Conservation (phyloP, 1,140 invertebrate species). For the Yoshiicerus persimilis region DNA sequence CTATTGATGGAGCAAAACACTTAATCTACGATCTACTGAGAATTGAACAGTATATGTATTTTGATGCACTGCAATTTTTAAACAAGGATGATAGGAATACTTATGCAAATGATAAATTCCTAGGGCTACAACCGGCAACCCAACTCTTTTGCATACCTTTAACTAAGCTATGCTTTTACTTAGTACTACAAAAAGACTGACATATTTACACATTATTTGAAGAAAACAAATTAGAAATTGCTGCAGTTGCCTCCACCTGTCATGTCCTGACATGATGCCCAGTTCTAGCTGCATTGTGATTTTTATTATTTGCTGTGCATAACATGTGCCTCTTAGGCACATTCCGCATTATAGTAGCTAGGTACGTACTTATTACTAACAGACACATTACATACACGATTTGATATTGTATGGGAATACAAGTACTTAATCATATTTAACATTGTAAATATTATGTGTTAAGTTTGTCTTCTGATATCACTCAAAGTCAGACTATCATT, state of each 20-base stretch:
- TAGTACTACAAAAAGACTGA: background rate
- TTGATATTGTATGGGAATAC: background rate
- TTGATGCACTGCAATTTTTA: too few relatives aligned
- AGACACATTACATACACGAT: background rate
- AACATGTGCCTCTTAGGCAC: background rate
- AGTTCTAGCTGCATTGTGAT: background rate
- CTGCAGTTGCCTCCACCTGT: background rate
- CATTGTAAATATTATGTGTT: background rate
- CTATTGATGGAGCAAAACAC: too few relatives aligned
- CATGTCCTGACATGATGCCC: background rate
- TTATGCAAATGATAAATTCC: too few relatives aligned
- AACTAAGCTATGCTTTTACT: background rate
- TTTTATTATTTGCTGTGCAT: background rate
- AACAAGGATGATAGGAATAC: too few relatives aligned
- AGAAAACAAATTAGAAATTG: conserved; percentile 9
- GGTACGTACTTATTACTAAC: background rate
- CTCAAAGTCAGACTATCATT: background rate
- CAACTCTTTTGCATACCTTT: too few relatives aligned
- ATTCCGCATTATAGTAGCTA: background rate
- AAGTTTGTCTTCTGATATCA: background rate
- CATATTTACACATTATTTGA: background rate
- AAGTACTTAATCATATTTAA: too few relatives aligned
- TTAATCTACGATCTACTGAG: too few relatives aligned
- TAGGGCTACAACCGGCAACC: too few relatives aligned
- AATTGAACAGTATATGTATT: too few relatives aligned